Evolutionary conservation across 2,888 invertebrate genomes (phyloP), one percentile per base, ranked within the genome.

Genomic region (Bombyx huttoni): DNA sequence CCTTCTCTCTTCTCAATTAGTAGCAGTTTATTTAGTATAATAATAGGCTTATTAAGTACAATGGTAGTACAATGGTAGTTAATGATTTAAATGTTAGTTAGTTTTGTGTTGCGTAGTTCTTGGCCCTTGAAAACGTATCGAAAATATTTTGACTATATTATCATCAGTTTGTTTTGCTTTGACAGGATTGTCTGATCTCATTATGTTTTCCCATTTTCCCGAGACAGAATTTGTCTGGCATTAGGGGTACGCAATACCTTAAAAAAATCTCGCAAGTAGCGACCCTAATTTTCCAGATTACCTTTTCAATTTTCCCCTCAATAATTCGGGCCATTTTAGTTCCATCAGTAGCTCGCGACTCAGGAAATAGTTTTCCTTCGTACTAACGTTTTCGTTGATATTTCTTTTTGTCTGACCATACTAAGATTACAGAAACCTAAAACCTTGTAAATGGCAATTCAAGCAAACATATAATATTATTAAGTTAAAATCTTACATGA

Each of bases 211-310:
- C 6, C 40, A 10, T 40, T 40, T 40, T 40, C 12, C 40, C 40
- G 9, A 40, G 9, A 3, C 12, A 40, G 40, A 8, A 40, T 40
- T 40, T 40, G 7, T 40, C 8, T 12, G 3, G 40, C 12, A 40
- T 40, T 10, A 40, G 40, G 40, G 40, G 40, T 40, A 3, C 14
- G 12, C 24, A 14, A 14, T 48, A 10, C 14, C 7, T 33, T 33
- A 48, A 48, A 33, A n/a, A 48, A 48, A 48, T 24, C 49, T 40
- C 40, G 40, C 12, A 54, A 51, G 58, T 56, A 54, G 52, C 53
- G 45, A 51, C 58, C 58, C 57, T 61, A 59, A 65, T 63, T 60
- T 59, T 47, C 57, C 53, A 60, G 63, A 66, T 61, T 63, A 62
- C 56, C 53, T 59, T 60, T 60, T 62, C 60, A 57, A 59, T 61